These are phyloP conservation scores for Tragelaphus strepsiceros DNA, from an alignment of 2,113 vertebrate species.

Conservation along the genomic window DNA sequence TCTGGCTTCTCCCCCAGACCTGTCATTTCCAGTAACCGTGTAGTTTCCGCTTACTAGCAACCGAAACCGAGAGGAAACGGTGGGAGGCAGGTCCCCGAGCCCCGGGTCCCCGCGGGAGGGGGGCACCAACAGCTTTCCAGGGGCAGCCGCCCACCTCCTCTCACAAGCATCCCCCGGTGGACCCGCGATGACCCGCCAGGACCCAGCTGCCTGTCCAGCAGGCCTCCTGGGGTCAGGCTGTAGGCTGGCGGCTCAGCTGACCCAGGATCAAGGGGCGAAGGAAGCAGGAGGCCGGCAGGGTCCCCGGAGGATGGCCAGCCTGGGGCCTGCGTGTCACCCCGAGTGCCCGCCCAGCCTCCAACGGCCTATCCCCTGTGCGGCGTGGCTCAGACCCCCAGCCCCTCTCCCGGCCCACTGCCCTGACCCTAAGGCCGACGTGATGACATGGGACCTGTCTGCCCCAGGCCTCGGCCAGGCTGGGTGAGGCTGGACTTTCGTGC, in stretches of 20 bases:
- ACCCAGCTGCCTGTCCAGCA: not conserved
- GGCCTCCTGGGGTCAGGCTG: not conserved
- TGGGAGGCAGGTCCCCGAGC: conserved; percentile 40
- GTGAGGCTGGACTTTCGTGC: not conserved
- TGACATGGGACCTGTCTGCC: not conserved
- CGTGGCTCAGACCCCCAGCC: not conserved
- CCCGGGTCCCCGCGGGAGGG: not conserved
- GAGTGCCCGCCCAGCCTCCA: not conserved
- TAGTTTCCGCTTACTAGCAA: conserved; percentile 39
- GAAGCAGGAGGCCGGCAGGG: not conserved
- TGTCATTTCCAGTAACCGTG: conserved; percentile 67
- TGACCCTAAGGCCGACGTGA: not conserved
- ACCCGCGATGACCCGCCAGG: fast-evolving
- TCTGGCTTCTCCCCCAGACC: conserved; percentile 7
- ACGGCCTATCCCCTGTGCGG: fast-evolving
- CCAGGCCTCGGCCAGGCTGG: fast-evolving
- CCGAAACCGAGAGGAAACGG: conserved; percentile 51
- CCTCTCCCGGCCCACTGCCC: fast-evolving
- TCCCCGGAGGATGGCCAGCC: not conserved
- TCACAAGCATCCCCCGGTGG: fast-evolving
- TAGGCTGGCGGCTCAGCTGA: not conserved
- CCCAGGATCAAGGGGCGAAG: fast-evolving
- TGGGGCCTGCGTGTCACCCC: fast-evolving
- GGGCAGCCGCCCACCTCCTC: not conserved
- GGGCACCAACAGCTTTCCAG: not conserved